Percentiles rank a stretch among this genome's conserved stretches.
phyloP scores from a whole-genome alignment of 2,797 vertebrate species.

The Ammospiza maritima region DNA sequence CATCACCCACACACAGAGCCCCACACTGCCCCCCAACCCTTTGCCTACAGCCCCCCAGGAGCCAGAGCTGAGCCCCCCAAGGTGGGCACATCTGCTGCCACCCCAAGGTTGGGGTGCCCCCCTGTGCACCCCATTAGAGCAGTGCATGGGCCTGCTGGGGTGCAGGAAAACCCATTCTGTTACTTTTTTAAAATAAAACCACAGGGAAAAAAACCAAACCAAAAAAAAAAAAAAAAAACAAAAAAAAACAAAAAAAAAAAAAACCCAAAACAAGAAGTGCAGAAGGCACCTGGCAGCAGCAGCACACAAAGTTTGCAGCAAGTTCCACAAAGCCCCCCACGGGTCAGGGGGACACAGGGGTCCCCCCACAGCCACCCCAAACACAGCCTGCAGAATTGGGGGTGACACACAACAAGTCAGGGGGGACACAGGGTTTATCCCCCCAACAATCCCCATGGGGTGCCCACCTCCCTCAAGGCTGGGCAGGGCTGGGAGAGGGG shows the following conservation, averaged over 20 bases:
- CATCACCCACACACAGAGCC: accelerated
- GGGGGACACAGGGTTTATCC: not conserved
- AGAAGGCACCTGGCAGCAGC: not conserved
- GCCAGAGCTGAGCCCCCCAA: accelerated
- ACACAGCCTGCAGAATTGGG: not conserved
- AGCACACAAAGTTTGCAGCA: not conserved
- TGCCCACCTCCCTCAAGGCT: not conserved
- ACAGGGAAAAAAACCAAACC: not conserved
- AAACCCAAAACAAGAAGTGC: not conserved
- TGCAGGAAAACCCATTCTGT: not conserved
- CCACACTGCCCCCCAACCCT: accelerated
- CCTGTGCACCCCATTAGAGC: accelerated
- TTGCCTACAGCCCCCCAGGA: accelerated
- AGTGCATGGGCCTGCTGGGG: accelerated
- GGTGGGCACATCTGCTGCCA: accelerated
- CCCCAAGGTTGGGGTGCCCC: not conserved
- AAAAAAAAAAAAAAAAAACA: no score
- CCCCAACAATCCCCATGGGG: not conserved
- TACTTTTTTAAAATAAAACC: not conserved
- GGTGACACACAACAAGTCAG: accelerated
- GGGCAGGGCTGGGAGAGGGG: not conserved
- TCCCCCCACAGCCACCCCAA: not conserved
- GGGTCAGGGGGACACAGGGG: not conserved
- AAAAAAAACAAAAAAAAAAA: no score
- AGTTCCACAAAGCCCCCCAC: not conserved